Evolutionary conservation across 1,140 invertebrate species (phyloP).

Genomic region (Drosophila parabipectinata): DNA sequence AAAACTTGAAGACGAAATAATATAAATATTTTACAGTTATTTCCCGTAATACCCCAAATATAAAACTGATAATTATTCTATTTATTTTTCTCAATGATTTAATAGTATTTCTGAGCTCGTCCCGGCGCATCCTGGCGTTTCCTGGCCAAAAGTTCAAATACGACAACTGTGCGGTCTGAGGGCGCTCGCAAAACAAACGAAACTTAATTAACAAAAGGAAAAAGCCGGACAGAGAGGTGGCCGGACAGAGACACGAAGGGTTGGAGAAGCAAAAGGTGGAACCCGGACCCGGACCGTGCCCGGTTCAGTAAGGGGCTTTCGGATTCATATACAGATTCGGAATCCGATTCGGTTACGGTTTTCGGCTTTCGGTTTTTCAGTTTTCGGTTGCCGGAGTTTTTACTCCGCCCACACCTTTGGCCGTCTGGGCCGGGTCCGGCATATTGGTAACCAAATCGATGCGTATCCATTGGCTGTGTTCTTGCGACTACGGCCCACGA

Average conservation of each 20-base stretch:
- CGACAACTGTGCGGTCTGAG: slow-evolving; percentile 52
- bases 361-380: slow-evolving; percentile 18
- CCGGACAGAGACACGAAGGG: background rate
- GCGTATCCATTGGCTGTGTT: slow-evolving; percentile 70
- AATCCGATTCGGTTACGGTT: slow-evolving; percentile 15
- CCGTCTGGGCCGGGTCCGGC: slow-evolving; percentile 34
- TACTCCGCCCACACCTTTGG: slow-evolving; percentile 16
- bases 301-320: background rate
- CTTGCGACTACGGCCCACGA: slow-evolving; percentile 12
- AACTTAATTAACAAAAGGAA: slow-evolving; percentile 65
- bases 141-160: slow-evolving; percentile 53
- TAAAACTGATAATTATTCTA: background rate
- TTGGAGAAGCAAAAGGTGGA: background rate
- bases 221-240: slow-evolving; percentile 3
- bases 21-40: background rate
- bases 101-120: slow-evolving; percentile 20
- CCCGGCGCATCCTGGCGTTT: slow-evolving; percentile 34
- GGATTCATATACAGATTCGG: slow-evolving; percentile 9
- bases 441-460: slow-evolving; percentile 61
- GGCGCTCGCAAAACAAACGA: slow-evolving; percentile 60
- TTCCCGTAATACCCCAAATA: background rate
- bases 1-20: too few species aligned
- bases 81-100: slow-evolving; percentile 13
- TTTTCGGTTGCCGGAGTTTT: slow-evolving; percentile 20
- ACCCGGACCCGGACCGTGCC: background rate